These are phyloP conservation scores for Amiota mariae DNA, from an alignment of 2,888 invertebrate species.

Conservation along the genomic window DNA sequence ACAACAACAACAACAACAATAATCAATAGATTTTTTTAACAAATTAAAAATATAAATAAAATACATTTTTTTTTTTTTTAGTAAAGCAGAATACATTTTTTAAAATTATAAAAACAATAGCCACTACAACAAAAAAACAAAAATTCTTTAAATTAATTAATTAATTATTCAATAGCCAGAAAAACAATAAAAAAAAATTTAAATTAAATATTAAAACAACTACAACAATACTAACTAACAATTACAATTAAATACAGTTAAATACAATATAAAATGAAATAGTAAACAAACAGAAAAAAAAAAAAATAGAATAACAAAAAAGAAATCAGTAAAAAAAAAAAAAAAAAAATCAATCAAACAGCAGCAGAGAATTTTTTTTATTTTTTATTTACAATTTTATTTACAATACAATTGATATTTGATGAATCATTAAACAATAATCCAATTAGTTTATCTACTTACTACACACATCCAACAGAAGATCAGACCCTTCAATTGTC, in stretches of 20 bases:
- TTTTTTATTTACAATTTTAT: neutral
- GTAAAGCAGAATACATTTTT: no score
- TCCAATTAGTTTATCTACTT: neutral
- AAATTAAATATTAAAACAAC: constrained; percentile 29
- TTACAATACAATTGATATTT: no score
- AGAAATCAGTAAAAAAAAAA: constrained; percentile 52
- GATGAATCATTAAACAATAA: no score
- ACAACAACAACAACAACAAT: no score
- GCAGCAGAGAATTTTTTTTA: neutral
- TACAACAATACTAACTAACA: constrained; percentile 31
- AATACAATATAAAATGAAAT: constrained; percentile 42
- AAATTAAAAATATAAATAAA: neutral
- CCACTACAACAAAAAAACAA: no score
- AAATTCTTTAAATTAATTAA: no score
- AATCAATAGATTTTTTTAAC: no score
- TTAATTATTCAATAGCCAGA: no score
- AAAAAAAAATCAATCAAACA: constrained; percentile 15
- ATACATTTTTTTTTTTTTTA: no score
- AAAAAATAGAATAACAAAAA: constrained; percentile 43
- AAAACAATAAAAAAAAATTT: constrained; percentile 7
- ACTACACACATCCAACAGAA: neutral
- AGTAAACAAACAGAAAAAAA: constrained; percentile 45
- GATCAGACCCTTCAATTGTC: no score
- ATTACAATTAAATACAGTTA: constrained; percentile 48
- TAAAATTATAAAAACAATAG: no score